Percentiles rank a stretch among this genome's conserved stretches.
Evolutionary conservation across 2,888 invertebrate genomes (phyloP).

Genomic region (Nymphalis polychloros): DNA sequence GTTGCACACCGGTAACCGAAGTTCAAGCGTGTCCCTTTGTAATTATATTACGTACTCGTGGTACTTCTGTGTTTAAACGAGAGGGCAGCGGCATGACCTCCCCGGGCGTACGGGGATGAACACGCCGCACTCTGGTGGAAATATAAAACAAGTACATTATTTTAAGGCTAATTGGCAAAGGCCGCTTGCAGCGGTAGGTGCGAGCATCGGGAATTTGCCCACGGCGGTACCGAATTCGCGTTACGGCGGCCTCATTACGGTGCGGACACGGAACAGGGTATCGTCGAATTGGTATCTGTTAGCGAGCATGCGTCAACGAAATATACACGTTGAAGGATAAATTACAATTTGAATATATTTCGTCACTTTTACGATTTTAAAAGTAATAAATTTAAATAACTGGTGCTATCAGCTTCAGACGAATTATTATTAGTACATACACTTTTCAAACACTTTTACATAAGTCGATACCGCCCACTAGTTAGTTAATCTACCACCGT

Average conservation of each 20-base stretch:
- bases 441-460: too few relatives aligned
- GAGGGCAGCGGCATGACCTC: constrained; percentile 64
- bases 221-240: constrained; percentile 74
- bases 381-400: too few relatives aligned
- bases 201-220: constrained; percentile 70
- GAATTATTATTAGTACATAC: too few relatives aligned
- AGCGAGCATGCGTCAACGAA: neutral
- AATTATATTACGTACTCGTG: constrained; percentile 61
- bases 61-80: constrained; percentile 24
- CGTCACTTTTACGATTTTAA: too few relatives aligned
- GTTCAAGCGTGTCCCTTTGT: constrained; percentile 61
- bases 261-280: constrained; percentile 38
- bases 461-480: too few relatives aligned
- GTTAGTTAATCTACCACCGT: too few relatives aligned
- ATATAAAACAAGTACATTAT: constrained; percentile 83
- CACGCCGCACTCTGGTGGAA: constrained; percentile 75
- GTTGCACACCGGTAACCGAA: constrained; percentile 47
- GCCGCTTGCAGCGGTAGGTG: constrained; percentile 77
- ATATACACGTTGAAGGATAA: neutral
- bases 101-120: constrained; percentile 77
- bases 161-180: constrained; percentile 81
- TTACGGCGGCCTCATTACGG: constrained; percentile 71
- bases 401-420: too few relatives aligned
- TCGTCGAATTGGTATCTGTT: constrained; percentile 1
- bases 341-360: too few relatives aligned